Percentiles rank a stretch among this genome's conserved stretches.
Conservation (phyloP, 1,140 invertebrate species). For the Vollenhovia emeryi region DNA sequence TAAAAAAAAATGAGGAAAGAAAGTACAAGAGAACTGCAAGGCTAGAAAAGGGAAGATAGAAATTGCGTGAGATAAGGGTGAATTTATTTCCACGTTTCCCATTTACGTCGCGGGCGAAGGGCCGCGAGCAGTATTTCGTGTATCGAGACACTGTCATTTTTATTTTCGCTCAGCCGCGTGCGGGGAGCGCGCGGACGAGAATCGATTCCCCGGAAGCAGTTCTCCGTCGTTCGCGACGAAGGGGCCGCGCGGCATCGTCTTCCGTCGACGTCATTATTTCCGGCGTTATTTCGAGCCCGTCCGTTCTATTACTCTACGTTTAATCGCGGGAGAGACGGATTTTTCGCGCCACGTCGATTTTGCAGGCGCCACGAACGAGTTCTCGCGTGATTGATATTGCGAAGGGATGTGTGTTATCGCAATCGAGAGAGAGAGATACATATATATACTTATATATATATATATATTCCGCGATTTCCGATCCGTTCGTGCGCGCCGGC, state of each 20-base stretch:
- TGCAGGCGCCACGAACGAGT: slow-evolving; percentile 20
- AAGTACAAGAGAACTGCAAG: background rate
- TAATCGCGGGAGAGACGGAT: slow-evolving; percentile 43
- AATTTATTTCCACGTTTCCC: slow-evolving; percentile 59
- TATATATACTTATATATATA: too few species aligned
- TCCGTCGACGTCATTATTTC: slow-evolving; percentile 20
- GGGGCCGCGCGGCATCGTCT: slow-evolving; percentile 15
- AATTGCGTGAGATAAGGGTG: background rate
- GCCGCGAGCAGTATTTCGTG: slow-evolving; percentile 52
- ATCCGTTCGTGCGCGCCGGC: background rate
- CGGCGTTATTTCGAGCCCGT: slow-evolving; percentile 18
- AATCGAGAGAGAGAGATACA: slow-evolving; percentile 16
- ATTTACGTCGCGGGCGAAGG: slow-evolving; percentile 24
- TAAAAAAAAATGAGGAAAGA: background rate
- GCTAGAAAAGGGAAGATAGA: background rate
- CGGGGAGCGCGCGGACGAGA: background rate
- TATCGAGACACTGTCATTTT: slow-evolving; percentile 60
- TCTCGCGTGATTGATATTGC: slow-evolving; percentile 49
- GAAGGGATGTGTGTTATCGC: slow-evolving; percentile 14
- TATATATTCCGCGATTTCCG: slow-evolving; percentile 46
- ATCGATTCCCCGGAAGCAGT: slow-evolving; percentile 34
- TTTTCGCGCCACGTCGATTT: slow-evolving; percentile 38
- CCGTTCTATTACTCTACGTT: slow-evolving; percentile 38
- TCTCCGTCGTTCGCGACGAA: background rate
- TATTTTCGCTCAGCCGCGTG: slow-evolving; percentile 25